Conservation (phyloP, 2,113 vertebrate genomes). For the Prietella phreatophila region DNA sequence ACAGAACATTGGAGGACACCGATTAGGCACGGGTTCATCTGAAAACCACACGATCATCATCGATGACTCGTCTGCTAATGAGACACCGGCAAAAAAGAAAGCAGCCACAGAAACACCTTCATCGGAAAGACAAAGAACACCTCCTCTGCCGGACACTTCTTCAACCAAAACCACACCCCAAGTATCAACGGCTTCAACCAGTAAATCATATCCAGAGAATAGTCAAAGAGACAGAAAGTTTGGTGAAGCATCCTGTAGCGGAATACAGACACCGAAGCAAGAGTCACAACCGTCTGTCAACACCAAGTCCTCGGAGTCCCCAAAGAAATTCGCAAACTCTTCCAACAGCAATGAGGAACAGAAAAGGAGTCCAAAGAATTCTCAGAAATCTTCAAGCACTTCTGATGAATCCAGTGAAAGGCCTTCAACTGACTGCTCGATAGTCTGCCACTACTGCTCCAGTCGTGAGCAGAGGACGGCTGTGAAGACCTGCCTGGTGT, state of each 20-base stretch:
- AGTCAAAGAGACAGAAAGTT: background rate
- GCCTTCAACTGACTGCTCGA: slow-evolving; percentile 15
- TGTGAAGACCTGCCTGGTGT: slow-evolving; percentile 77
- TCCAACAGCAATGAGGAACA: background rate
- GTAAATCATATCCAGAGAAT: slow-evolving; percentile 2
- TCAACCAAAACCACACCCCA: slow-evolving; percentile 16
- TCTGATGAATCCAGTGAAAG: background rate
- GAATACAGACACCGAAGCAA: background rate
- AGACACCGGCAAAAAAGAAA: slow-evolving; percentile 46
- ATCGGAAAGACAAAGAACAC: slow-evolving; percentile 30
- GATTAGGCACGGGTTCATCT: slow-evolving; percentile 31
- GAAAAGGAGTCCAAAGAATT: background rate
- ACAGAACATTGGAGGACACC: slow-evolving; percentile 25
- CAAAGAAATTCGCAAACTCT: background rate
- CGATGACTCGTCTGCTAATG: slow-evolving; percentile 42
- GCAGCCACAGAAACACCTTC: slow-evolving; percentile 15
- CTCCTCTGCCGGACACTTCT: background rate
- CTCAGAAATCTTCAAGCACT: background rate
- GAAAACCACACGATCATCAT: background rate
- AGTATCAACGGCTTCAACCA: background rate
- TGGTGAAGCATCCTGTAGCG: background rate
- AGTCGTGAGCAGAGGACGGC: slow-evolving; percentile 58
- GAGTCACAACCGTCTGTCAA: background rate
- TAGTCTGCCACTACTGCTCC: slow-evolving; percentile 74
- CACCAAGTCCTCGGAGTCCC: background rate